Conservation (phyloP, 2,888 invertebrate genomes). For the Meta bourneti region DNA sequence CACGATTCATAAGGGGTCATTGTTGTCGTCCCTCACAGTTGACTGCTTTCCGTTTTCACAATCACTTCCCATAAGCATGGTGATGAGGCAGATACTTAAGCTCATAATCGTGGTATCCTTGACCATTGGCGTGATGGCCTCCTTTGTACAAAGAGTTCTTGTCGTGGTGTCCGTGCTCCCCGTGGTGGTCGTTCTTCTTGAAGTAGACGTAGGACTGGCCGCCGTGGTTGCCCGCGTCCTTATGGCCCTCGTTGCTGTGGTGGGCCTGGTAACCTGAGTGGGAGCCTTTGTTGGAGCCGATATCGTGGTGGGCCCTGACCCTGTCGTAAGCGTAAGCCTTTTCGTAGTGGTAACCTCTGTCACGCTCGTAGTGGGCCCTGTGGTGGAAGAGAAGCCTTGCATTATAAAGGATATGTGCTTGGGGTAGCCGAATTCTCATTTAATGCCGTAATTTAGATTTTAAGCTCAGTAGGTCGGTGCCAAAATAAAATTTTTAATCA, state of each 20-base stretch:
- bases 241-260: conserved; percentile 57
- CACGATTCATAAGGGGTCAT: not conserved
- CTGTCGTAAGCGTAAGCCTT: conserved; percentile 73
- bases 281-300: conserved; percentile 42
- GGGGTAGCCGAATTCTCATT: not conserved
- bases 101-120: conserved; percentile 61
- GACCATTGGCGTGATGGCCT: conserved; percentile 27
- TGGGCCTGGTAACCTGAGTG: conserved; percentile 50
- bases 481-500: too few species aligned
- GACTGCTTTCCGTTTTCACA: conserved; percentile 9
- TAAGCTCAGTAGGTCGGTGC: too few species aligned
- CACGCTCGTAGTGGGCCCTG: conserved; percentile 69
- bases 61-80: conserved; percentile 44
- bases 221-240: conserved; percentile 52
- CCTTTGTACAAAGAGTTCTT: conserved; percentile 36
- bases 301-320: conserved; percentile 63
- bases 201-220: conserved; percentile 58
- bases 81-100: conserved; percentile 38
- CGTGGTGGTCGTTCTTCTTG: conserved; percentile 58
- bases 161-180: conserved; percentile 56
- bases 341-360: conserved; percentile 74
- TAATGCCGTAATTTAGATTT: too few species aligned
- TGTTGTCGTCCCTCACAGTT: too few species aligned
- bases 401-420: not conserved
- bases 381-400: not conserved